Evolutionary conservation across 2,888 invertebrate genomes (phyloP).

Genomic region (Hemithea aestivaria): DNA sequence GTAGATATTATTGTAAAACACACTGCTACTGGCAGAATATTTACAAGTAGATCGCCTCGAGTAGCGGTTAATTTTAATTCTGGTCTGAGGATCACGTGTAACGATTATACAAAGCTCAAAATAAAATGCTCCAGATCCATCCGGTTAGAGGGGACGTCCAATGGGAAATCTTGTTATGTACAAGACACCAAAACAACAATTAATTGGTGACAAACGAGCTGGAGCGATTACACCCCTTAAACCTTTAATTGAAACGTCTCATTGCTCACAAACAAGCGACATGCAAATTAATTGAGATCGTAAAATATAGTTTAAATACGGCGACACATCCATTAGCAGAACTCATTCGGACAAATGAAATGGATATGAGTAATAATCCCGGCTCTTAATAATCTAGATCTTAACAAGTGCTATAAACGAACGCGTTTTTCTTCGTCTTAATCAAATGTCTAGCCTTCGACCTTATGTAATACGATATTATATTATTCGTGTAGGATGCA

Average conservation of each 20-base stretch:
- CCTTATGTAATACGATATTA: too few species aligned
- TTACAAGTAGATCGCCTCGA: constrained; percentile 3
- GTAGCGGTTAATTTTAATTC: constrained; percentile 19
- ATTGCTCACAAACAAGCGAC: constrained; percentile 29
- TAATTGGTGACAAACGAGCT: constrained; percentile 38
- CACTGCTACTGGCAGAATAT: constrained; percentile 3
- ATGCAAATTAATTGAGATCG: constrained; percentile 55
- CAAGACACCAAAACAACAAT: constrained; percentile 35
- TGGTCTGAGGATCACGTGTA: constrained; percentile 14
- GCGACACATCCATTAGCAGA: constrained; percentile 36
- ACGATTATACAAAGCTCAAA: constrained; percentile 21
- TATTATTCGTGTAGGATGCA: not conserved
- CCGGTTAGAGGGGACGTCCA: constrained; percentile 13
- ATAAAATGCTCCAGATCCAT: constrained; percentile 26
- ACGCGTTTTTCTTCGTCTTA: not conserved
- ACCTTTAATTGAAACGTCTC: constrained; percentile 52
- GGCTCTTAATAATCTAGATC: constrained; percentile 2
- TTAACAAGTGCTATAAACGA: constrained; percentile 8
- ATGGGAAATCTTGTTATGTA: constrained; percentile 17
- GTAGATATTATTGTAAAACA: not conserved
- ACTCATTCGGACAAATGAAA: constrained; percentile 18
- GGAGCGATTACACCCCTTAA: constrained; percentile 42
- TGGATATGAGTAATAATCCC: constrained; percentile 18
- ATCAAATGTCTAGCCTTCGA: not conserved
- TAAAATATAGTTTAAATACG: constrained; percentile 35